Evolutionary conservation across 64 coral and sea anemone genomes (phyloP), one percentile per base, ranked within the genome.

Genomic region (Montipora sp.): DNA sequence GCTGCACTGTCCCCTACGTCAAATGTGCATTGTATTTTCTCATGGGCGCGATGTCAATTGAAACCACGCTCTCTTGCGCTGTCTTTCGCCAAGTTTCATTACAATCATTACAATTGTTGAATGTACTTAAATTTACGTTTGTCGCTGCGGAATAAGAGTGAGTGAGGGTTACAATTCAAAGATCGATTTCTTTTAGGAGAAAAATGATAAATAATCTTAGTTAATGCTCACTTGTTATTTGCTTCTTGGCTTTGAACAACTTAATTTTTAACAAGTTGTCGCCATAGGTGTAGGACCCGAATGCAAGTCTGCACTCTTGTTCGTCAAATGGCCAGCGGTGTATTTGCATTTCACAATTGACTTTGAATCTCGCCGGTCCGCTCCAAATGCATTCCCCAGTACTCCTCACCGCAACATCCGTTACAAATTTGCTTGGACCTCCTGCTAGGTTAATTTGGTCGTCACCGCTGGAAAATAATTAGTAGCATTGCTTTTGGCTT

Each of bases 241-340:
- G 59, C 8, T 18, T 79, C 20, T 27, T 80, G 44, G 79, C 77
- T 4, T 75, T 83, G 19, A 91, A 91, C 7, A 87, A 14, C 16
- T 75, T 36, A 5, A 91, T 24, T 48, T 14, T 78, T 19, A 90
- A 23, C 8, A 61, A 20, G 24, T 80, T 90, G n/a, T 23, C 7
- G 20, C 88, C 72, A 68, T 80, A 89, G 0, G 72, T 61, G 18
- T 48, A 90, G 4, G 88, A 90, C 0, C 88, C 88, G 80, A 90
- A 90, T 63, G 53, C 20, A 2, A 90, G 60, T 49, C 47, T 12
- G 47, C 88, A 90, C 1, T 6, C 10, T 55, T 90, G 88, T 46
- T 75, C 43, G 47, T 90, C 88, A 49, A 90, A 90, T 1, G 88
- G 88, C 88, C 88, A 90, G 4, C 58, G 1, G 11, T 80, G 11